phyloP scores from a whole-genome alignment of 2,888 invertebrate species.

The Trissonchulus sp. region DNA sequence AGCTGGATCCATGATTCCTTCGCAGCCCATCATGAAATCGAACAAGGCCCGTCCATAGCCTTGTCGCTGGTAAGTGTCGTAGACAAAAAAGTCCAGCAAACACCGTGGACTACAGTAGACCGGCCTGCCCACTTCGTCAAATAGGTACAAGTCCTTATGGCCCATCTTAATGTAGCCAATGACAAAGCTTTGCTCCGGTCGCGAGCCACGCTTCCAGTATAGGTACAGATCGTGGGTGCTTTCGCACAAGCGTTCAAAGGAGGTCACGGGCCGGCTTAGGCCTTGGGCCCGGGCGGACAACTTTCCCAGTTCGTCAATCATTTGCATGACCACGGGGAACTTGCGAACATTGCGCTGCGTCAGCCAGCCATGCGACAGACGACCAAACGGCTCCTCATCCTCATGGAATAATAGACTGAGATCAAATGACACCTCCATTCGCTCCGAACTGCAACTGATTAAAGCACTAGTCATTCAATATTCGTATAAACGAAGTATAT shows the following conservation, averaged over 20 bases:
- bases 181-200: slow-evolving; percentile 37
- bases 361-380: neutral
- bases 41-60: slow-evolving; percentile 78
- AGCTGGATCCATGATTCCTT: slow-evolving; percentile 37
- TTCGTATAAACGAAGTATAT: too few relatives aligned
- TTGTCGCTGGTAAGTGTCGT: slow-evolving; percentile 72
- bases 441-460: too few relatives aligned
- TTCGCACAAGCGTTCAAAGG: slow-evolving; percentile 46
- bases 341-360: slow-evolving; percentile 15
- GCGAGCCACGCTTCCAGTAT: slow-evolving; percentile 42
- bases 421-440: slow-evolving; percentile 3
- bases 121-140: slow-evolving; percentile 19
- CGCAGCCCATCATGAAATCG: slow-evolving; percentile 69
- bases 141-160: slow-evolving; percentile 74
- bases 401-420: neutral
- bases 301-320: slow-evolving; percentile 31
- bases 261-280: slow-evolving; percentile 43
- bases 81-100: slow-evolving; percentile 84
- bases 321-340: slow-evolving; percentile 18
- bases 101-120: slow-evolving; percentile 65
- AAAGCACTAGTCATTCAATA: too few relatives aligned
- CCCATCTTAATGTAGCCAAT: slow-evolving; percentile 83
- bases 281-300: slow-evolving; percentile 42
- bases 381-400: neutral
- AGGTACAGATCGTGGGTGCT: slow-evolving; percentile 44